These are phyloP conservation scores for Atta colombica DNA, from an alignment of 1,140 invertebrate species.

Conservation along the genomic window DNA sequence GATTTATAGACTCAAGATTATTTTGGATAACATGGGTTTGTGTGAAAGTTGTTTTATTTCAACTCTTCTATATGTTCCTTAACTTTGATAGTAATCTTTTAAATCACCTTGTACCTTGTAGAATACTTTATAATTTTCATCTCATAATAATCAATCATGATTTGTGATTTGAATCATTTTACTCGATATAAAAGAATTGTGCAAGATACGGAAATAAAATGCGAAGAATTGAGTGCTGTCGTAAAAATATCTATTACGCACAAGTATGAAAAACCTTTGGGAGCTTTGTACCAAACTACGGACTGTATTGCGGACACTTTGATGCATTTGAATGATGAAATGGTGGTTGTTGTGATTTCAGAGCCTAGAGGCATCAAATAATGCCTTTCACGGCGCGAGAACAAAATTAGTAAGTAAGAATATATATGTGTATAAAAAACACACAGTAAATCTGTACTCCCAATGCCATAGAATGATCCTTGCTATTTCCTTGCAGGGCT, in stretches of 20 bases:
- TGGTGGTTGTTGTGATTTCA: slow-evolving; percentile 87
- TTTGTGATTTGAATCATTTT: not conserved
- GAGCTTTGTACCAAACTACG: slow-evolving; percentile 78
- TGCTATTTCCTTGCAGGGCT: slow-evolving; percentile 73
- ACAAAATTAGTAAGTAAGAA: slow-evolving; percentile 87
- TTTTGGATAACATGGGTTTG: too few species aligned
- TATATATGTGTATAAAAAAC: slow-evolving; percentile 84
- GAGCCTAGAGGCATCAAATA: slow-evolving; percentile 87
- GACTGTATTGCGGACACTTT: slow-evolving; percentile 71
- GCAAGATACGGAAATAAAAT: not conserved
- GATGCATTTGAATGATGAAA: slow-evolving; percentile 80
- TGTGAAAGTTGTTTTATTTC: too few species aligned
- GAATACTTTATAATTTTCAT: not conserved
- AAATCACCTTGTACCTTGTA: not conserved
- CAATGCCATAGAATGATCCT: slow-evolving; percentile 71
- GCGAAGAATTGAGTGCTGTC: not conserved
- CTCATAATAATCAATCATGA: not conserved
- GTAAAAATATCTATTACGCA: slow-evolving; percentile 35
- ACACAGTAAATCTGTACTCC: slow-evolving; percentile 79
- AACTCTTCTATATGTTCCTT: too few species aligned
- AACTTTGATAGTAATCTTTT: too few species aligned
- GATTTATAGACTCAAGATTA: too few species aligned
- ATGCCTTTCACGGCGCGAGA: slow-evolving; percentile 87
- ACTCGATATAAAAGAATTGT: not conserved
- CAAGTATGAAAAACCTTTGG: slow-evolving; percentile 66